Evolutionary conservation across 2,797 vertebrate species (phyloP).

Genomic region (Emys orbicularis): DNA sequence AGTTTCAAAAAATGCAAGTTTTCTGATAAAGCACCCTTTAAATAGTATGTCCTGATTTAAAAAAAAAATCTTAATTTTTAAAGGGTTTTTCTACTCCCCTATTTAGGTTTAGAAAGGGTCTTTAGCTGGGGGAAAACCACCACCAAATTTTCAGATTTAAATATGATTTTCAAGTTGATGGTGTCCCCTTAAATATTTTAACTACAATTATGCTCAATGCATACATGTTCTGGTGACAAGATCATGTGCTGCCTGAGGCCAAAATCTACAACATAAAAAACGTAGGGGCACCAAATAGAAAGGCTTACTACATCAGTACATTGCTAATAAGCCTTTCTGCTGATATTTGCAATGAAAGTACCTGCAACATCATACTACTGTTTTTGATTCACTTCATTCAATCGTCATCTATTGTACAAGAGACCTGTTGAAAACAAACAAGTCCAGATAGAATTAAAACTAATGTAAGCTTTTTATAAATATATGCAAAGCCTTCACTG

Average conservation of each 20-base stretch:
- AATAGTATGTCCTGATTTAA: neutral
- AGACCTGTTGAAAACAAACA: constrained; percentile 81
- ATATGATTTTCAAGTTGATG: constrained; percentile 57
- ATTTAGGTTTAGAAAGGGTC: neutral
- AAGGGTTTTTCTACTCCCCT: neutral
- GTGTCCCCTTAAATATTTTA: constrained; percentile 68
- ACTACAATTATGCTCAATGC: constrained; percentile 44
- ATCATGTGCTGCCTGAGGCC: constrained; percentile 61
- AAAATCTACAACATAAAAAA: constrained; percentile 69
- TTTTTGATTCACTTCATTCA: constrained; percentile 79
- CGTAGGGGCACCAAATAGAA: constrained; percentile 74
- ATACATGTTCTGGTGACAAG: constrained; percentile 48
- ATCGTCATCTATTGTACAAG: constrained; percentile 70
- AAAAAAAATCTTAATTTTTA: neutral
- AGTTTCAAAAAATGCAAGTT: neutral
- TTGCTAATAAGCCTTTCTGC: constrained; percentile 80
- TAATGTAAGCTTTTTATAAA: constrained; percentile 24
- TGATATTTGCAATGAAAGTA: constrained; percentile 79
- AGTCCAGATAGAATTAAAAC: constrained; percentile 73
- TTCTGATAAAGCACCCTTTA: neutral
- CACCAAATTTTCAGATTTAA: neutral
- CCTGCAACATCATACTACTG: constrained; percentile 79
- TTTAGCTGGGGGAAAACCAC: neutral
- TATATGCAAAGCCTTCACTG: constrained; percentile 38
- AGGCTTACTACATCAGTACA: constrained; percentile 73